Evolutionary conservation across 2,888 invertebrate species (phyloP).

Genomic region (Ennomos quercinarius): DNA sequence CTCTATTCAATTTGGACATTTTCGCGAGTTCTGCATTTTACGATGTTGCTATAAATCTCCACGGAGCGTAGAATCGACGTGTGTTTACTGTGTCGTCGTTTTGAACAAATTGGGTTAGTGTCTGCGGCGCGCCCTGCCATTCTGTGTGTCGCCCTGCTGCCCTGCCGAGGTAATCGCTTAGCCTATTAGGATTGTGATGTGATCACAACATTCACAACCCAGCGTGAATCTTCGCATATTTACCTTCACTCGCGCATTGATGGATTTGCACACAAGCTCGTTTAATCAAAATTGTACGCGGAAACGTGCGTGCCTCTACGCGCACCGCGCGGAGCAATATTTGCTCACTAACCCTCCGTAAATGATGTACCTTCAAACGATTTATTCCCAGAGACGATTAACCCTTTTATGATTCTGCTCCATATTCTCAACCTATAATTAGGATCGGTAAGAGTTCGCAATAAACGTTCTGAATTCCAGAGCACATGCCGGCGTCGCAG

Average conservation of each 20-base stretch:
- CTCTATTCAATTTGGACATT: constrained; percentile 58
- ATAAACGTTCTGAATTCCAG: constrained; percentile 49
- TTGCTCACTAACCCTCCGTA: constrained; percentile 41
- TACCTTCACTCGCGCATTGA: constrained; percentile 60
- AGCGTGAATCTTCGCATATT: constrained; percentile 67
- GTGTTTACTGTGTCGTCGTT: constrained; percentile 75
- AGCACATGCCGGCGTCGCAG: constrained; percentile 54
- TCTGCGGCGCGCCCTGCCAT: constrained; percentile 58
- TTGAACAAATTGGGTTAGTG: constrained; percentile 78
- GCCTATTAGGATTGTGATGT: constrained; percentile 69
- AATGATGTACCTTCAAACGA: constrained; percentile 21
- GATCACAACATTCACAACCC: constrained; percentile 57
- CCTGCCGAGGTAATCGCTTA: constrained; percentile 70
- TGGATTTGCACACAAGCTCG: constrained; percentile 54
- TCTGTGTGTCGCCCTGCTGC: constrained; percentile 44
- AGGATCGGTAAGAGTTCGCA: constrained; percentile 42
- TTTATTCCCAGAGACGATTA: constrained; percentile 17
- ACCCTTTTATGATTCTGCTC: constrained; percentile 19
- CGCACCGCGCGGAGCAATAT: constrained; percentile 35
- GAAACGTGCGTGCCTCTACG: constrained; percentile 31
- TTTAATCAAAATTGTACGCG: constrained; percentile 61
- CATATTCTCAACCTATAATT: constrained; percentile 40
- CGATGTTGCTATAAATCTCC: constrained; percentile 71
- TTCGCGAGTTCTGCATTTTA: constrained; percentile 67
- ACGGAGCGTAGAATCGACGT: constrained; percentile 63